phyloP scores from a whole-genome alignment of 2,888 invertebrate species.

The Eilema caniola region DNA sequence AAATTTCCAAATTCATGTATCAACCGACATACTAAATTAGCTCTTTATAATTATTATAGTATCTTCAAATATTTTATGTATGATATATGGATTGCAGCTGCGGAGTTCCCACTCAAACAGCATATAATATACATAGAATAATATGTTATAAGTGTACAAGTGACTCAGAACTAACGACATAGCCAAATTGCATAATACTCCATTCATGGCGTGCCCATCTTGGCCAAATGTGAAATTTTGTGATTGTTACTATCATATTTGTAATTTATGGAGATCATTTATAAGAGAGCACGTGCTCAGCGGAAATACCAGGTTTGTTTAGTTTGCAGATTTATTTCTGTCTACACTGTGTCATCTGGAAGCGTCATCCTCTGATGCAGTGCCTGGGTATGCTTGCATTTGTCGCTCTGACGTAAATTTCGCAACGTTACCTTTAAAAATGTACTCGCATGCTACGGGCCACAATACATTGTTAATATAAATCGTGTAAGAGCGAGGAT shows the following conservation, averaged over 20 bases:
- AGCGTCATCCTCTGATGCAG: slow-evolving; percentile 76
- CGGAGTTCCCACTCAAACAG: slow-evolving; percentile 63
- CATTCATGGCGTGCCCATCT: slow-evolving; percentile 70
- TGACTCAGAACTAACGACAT: slow-evolving; percentile 72
- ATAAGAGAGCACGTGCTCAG: slow-evolving; percentile 74
- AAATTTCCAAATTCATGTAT: neutral
- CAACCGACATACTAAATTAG: neutral
- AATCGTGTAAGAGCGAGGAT: neutral
- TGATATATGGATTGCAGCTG: slow-evolving; percentile 72
- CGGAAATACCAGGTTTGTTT: slow-evolving; percentile 84
- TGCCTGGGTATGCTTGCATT: slow-evolving; percentile 70
- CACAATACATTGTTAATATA: slow-evolving; percentile 48
- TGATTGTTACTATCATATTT: slow-evolving; percentile 13
- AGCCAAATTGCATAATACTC: slow-evolving; percentile 77
- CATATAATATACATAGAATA: slow-evolving; percentile 47
- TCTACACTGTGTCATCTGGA: slow-evolving; percentile 79
- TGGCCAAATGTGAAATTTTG: slow-evolving; percentile 63
- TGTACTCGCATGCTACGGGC: slow-evolving; percentile 61
- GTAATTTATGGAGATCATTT: slow-evolving; percentile 65
- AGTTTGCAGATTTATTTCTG: slow-evolving; percentile 84
- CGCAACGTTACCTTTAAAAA: slow-evolving; percentile 63
- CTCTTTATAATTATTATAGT: neutral
- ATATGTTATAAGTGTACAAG: slow-evolving; percentile 72
- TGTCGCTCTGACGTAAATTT: slow-evolving; percentile 75
- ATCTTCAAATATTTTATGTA: slow-evolving; percentile 26